phyloP scores from a whole-genome alignment of 2,888 invertebrate species.

The Lycocerus yunnanus region DNA sequence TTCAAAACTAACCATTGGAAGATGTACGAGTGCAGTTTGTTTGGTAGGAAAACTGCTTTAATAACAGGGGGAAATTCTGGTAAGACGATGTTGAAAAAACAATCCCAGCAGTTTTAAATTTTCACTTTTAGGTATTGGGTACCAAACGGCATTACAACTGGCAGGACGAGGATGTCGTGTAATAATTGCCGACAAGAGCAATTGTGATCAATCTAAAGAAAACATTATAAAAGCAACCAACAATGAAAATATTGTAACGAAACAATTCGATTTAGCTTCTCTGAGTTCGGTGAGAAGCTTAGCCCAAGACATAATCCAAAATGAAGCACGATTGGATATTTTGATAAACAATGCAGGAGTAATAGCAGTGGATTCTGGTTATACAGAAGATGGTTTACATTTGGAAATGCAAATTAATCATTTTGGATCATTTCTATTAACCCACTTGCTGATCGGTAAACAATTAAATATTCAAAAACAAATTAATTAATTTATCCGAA shows the following conservation, averaged over 20 bases:
- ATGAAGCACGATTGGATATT: not conserved
- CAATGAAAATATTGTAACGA: not conserved
- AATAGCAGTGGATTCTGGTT: not conserved
- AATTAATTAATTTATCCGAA: not conserved
- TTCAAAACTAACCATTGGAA: no score
- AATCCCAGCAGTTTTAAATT: no score
- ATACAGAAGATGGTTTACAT: not conserved
- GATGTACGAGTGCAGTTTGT: no score
- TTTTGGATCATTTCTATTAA: not conserved
- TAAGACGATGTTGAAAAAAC: no score
- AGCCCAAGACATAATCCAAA: not conserved
- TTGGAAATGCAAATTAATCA: not conserved
- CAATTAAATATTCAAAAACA: not conserved
- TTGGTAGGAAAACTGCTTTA: no score
- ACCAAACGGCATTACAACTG: not conserved
- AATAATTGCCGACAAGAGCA: not conserved
- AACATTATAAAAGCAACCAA: not conserved
- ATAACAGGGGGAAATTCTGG: no score
- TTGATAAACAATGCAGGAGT: not conserved
- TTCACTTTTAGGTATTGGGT: not conserved
- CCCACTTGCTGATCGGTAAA: not conserved
- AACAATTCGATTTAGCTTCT: not conserved
- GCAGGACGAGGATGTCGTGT: not conserved
- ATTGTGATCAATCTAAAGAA: not conserved
- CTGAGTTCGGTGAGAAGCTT: not conserved